Conservation (phyloP, 2,797 vertebrate genomes). For the Lacerta bilineata region DNA sequence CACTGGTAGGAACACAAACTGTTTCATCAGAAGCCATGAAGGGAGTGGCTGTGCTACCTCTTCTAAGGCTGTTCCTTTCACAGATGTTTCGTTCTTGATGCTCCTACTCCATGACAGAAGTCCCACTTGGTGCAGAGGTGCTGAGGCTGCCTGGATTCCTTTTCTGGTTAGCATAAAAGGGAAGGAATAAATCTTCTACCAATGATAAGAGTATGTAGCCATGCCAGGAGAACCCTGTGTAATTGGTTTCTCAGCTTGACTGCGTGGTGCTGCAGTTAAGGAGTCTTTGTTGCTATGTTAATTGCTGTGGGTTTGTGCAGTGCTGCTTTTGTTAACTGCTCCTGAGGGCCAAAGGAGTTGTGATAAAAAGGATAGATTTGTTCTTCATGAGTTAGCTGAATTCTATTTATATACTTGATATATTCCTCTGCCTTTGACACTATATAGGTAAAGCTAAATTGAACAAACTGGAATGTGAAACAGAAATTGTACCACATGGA, state of each 20-base stretch:
- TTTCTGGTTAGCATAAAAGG: neutral
- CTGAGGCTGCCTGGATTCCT: neutral
- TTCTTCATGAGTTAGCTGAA: neutral
- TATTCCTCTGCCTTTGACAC: neutral
- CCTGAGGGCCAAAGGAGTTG: neutral
- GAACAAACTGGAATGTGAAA: neutral
- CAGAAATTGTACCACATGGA: neutral
- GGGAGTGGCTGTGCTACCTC: neutral
- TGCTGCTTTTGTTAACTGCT: neutral
- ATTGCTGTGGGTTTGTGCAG: neutral
- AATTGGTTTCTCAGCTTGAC: slow-evolving; percentile 1
- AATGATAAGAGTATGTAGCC: neutral
- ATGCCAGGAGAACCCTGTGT: neutral
- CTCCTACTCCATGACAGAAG: neutral
- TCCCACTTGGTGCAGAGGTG: neutral
- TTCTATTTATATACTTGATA: neutral
- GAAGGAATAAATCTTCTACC: neutral
- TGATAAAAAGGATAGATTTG: neutral
- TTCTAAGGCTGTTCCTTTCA: neutral
- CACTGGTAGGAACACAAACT: neutral
- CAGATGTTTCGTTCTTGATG: neutral
- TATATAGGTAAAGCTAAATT: neutral
- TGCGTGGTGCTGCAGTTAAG: neutral
- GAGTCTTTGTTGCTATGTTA: neutral
- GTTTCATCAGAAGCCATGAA: neutral